Conservation (phyloP, 2,888 invertebrate species). For the Plebejus argus region DNA sequence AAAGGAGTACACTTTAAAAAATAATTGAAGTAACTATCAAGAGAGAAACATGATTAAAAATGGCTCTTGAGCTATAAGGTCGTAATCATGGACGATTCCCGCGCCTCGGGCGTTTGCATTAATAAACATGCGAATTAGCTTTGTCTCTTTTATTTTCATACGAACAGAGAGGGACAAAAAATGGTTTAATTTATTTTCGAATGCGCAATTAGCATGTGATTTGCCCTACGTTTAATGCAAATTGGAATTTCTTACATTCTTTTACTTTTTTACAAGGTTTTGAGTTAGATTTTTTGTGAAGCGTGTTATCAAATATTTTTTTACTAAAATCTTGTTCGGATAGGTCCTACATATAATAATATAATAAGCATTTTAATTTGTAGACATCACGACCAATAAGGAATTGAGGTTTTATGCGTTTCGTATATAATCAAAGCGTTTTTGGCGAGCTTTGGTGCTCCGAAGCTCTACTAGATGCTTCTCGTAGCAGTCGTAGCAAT, state of each 20-base stretch:
- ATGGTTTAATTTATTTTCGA: background rate
- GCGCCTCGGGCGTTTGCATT: slow-evolving; percentile 48
- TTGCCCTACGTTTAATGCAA: slow-evolving; percentile 18
- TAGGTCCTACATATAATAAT: too few species aligned
- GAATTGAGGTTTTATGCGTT: too few species aligned
- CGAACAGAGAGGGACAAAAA: slow-evolving; percentile 1
- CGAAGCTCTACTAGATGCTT: too few species aligned
- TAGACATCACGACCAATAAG: too few species aligned
- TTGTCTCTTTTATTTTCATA: slow-evolving; percentile 32
- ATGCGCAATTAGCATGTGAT: slow-evolving; percentile 10
- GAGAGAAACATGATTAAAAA: slow-evolving; percentile 37
- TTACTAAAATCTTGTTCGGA: too few species aligned
- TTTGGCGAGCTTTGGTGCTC: too few species aligned
- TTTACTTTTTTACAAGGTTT: background rate
- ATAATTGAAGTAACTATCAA: slow-evolving; percentile 33
- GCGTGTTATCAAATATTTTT: too few species aligned
- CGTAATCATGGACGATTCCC: slow-evolving; percentile 63
- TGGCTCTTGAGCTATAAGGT: slow-evolving; percentile 55
- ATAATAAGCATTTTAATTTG: too few species aligned
- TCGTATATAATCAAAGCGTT: too few species aligned
- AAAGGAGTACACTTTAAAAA: slow-evolving; percentile 28
- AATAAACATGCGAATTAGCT: slow-evolving; percentile 45
- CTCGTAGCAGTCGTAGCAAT: too few species aligned
- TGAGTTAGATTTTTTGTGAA: background rate
- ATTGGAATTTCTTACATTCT: background rate